These are phyloP conservation scores for Pampusana beccarii DNA, from an alignment of 2,113 vertebrate species.

Conservation along the genomic window DNA sequence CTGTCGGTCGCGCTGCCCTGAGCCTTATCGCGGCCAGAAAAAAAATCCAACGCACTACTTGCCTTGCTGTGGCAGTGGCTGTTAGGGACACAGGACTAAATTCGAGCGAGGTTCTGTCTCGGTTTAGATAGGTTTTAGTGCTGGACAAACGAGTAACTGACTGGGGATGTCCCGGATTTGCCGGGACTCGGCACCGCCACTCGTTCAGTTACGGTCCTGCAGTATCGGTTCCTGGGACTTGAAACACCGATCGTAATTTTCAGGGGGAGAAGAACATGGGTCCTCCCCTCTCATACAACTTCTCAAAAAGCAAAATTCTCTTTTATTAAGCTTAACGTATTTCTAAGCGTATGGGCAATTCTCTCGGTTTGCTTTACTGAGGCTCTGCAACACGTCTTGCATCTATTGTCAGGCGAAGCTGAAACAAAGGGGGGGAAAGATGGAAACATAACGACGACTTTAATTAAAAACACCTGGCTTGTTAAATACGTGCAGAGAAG, in stretches of 20 bases:
- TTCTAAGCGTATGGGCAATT: background rate
- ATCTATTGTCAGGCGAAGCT: background rate
- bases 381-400: background rate
- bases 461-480: conserved; percentile 15
- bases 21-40: background rate
- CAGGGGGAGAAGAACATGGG: background rate
- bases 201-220: background rate
- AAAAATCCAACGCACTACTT: fast-evolving
- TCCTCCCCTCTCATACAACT: background rate
- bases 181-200: background rate
- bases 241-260: background rate
- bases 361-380: background rate
- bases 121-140: background rate
- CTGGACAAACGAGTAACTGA: background rate
- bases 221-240: background rate
- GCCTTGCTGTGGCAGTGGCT: background rate
- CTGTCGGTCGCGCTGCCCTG: background rate
- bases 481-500: background rate
- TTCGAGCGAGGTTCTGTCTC: background rate
- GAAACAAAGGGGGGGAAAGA: background rate
- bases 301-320: background rate
- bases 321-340: background rate
- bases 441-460: background rate
- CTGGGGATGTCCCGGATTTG: background rate
- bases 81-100: too few relatives aligned